Base-by-base conservation (phyloP, 1,140 invertebrate genomes). In the Drosophila novamexicana region DNA sequence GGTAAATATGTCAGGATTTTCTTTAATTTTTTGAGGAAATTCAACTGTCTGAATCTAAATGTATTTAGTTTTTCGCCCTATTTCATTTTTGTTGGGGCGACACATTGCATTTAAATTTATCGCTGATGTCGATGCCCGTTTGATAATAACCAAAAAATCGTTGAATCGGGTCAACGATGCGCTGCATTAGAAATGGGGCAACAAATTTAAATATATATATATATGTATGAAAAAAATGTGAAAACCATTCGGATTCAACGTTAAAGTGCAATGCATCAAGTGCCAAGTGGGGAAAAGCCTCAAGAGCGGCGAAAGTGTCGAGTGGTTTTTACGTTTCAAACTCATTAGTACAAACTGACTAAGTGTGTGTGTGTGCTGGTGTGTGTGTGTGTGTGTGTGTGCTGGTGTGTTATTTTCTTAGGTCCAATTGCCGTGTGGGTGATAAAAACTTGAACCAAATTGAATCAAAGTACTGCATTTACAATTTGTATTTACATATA, bases 311-410 rank as follows among this genome's bases (percentile, higher is more conserved):
- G 40, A 70, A 53, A 63, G 58, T 59, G 67, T 56, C 40, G 40
- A 70, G 67, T 69, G 65, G 12, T 69, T 62, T 68, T 85, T 77
- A 77, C 84, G 89, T 88, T 88, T 83, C 69, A 89, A 88, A 88
- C 83, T 88, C 83, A 88, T 88, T 88, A 88, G 83, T 75, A 70
- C 40, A 64, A 56, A 44, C 53, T 49, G 58, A 70, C 54, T 67
- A 53, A 12, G 29, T 34, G 18, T 63, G 49, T 65, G 57, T 53
- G 67, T 18, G 16, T 18, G 36, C 37, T 34, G 16, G 52, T 39
- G 36, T 29, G 52, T 45, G 18, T 22, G 44, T 18, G 53, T 47
- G 29, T 34, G 49, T 65, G 57, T 53, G 67, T 18, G 16, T 18
- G 36, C 37, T 34, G 16, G 52, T 39, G 36, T 29, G 52, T 45